A percentile compares a stretch with the other conserved stretches of the same genome.
Conservation (phyloP, 2,113 vertebrate species). For the Elgaria multicarinata region DNA sequence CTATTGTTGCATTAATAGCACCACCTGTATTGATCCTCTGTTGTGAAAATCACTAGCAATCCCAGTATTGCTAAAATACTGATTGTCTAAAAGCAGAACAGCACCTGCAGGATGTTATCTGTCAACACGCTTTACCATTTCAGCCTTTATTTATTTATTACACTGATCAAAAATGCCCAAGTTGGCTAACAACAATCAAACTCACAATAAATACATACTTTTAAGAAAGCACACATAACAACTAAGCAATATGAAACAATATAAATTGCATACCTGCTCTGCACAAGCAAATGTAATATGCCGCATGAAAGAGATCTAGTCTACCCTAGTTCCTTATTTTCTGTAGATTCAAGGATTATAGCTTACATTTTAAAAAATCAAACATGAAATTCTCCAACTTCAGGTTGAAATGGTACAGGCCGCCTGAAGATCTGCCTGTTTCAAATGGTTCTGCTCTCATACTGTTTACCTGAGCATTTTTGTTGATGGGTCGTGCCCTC, state of each 20-base stretch:
- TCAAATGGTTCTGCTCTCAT: no score
- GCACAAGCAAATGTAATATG: not conserved
- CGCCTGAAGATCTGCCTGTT: not conserved
- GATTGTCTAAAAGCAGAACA: not conserved
- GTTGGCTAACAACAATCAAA: not conserved
- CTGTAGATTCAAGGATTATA: not conserved
- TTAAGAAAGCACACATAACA: no score
- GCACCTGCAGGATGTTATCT: not conserved
- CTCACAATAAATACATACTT: no score
- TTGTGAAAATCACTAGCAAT: conserved; percentile 74
- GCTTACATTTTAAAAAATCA: no score
- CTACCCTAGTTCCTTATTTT: not conserved
- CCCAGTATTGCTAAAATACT: no score
- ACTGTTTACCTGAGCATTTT: not conserved
- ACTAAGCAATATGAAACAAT: no score
- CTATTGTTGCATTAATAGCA: conserved; percentile 74
- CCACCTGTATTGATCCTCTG: conserved; percentile 79
- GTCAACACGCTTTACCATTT: not conserved
- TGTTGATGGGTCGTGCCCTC: not conserved
- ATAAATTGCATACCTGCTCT: no score
- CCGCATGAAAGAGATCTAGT: not conserved
- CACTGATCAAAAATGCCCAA: not conserved
- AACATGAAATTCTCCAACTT: no score
- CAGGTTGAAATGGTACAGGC: not conserved
- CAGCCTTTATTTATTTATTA: not conserved